Percentiles rank a stretch among this genome's conserved stretches.
Conservation (phyloP, 2,797 vertebrate species). For the Syngnathus rostellatus region DNA sequence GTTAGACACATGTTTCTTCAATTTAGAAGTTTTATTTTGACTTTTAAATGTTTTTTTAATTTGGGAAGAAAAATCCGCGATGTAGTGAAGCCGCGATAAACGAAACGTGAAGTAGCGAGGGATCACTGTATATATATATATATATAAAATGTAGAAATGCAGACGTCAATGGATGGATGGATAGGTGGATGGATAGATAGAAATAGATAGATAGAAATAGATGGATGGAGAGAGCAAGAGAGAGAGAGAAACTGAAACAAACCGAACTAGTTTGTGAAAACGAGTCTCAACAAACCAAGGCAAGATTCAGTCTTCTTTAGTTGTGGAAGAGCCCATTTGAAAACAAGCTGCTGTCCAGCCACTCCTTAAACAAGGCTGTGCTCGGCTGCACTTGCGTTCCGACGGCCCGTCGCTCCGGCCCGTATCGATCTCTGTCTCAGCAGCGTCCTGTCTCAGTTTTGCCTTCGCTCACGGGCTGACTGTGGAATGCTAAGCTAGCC, state of each 20-base stretch:
- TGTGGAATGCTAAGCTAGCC: constrained; percentile 46
- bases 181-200: too few species aligned
- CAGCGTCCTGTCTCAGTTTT: constrained; percentile 32
- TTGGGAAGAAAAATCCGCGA: too few species aligned
- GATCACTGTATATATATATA: too few species aligned
- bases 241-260: not conserved
- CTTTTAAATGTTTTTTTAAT: too few species aligned
- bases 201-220: too few species aligned
- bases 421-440: constrained; percentile 49
- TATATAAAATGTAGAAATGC: too few species aligned
- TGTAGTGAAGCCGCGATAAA: too few species aligned
- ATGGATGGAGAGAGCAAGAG: too few species aligned
- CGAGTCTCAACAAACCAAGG: not conserved
- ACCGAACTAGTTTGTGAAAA: not conserved
- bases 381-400: not conserved
- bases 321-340: not conserved
- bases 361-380: not conserved
- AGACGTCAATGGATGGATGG: too few species aligned
- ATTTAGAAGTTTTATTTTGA: too few species aligned
- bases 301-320: not conserved
- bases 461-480: constrained; percentile 20
- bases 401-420: constrained; percentile 20
- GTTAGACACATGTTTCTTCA: too few species aligned
- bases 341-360: not conserved
- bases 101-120: too few species aligned